Evolutionary conservation across 2,888 invertebrate species (phyloP).

Genomic region (Tridacna gigas): DNA sequence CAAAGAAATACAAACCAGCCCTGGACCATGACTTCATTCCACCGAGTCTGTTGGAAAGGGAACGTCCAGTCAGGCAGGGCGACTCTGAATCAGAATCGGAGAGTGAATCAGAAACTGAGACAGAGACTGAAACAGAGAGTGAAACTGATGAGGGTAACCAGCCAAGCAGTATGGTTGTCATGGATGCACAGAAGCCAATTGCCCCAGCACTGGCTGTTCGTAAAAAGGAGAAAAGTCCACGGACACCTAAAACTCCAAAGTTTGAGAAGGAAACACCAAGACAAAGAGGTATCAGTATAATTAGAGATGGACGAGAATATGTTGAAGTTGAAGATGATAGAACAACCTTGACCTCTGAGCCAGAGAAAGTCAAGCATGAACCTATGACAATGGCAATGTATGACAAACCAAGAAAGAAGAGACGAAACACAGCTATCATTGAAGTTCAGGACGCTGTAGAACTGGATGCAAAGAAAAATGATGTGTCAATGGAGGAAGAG

Average conservation of each 20-base stretch:
- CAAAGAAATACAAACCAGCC: constrained; percentile 53
- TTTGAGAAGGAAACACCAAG: constrained; percentile 58
- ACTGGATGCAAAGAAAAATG: constrained; percentile 67
- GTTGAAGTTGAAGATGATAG: constrained; percentile 62
- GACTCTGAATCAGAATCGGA: constrained; percentile 55
- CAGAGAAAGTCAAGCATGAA: constrained; percentile 18
- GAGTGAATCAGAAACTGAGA: constrained; percentile 62
- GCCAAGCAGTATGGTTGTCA: constrained; percentile 68
- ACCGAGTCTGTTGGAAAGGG: constrained; percentile 54
- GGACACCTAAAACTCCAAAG: constrained; percentile 55
- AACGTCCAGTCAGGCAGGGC: constrained; percentile 37
- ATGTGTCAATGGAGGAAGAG: constrained; percentile 68
- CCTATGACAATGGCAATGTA: constrained; percentile 20
- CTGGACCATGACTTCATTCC: constrained; percentile 66
- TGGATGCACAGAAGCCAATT: constrained; percentile 71
- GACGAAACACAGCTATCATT: constrained; percentile 71
- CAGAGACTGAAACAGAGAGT: constrained; percentile 63
- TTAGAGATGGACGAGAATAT: constrained; percentile 56
- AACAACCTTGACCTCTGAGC: constrained; percentile 34
- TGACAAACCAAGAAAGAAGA: constrained; percentile 53
- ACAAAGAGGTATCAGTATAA: constrained; percentile 49
- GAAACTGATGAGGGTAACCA: constrained; percentile 64
- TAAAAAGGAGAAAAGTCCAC: constrained; percentile 51
- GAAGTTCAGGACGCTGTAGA: constrained; percentile 78
- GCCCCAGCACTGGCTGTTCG: constrained; percentile 46